A percentile compares a stretch with the other conserved stretches of the same genome.
Conservation (phyloP, 2,797 vertebrate species). For the Gobionotothen gibberifrons region DNA sequence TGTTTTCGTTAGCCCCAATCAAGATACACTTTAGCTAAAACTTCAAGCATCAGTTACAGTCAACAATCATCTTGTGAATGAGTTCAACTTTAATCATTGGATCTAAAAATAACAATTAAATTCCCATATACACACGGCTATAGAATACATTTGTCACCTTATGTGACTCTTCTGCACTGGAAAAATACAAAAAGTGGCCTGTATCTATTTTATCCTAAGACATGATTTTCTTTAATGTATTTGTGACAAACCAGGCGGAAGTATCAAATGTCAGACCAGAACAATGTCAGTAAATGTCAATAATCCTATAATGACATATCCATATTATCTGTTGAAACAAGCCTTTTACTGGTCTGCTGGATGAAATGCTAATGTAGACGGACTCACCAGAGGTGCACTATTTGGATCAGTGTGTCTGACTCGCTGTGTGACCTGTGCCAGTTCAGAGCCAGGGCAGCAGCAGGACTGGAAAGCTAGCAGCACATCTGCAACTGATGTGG, state of each 20-base stretch:
- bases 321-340: constrained; percentile 24
- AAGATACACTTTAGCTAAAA: neutral
- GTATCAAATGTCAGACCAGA: neutral
- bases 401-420: constrained; percentile 58
- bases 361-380: constrained; percentile 48
- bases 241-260: neutral
- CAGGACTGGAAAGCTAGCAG: constrained; percentile 24
- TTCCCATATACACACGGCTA: neutral
- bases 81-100: neutral
- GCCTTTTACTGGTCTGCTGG: constrained; percentile 22
- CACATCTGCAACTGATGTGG: constrained; percentile 28
- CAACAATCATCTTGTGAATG: neutral
- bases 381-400: constrained; percentile 38
- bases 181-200: neutral
- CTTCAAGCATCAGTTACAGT: neutral
- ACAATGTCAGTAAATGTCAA: neutral
- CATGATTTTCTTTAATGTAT: neutral
- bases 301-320: constrained; percentile 18
- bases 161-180: neutral
- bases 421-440: constrained; percentile 51
- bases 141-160: neutral
- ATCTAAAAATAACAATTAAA: neutral
- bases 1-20: neutral
- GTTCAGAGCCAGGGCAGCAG: constrained; percentile 35
- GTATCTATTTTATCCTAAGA: constrained; percentile 7